Evolutionary conservation across 2,113 vertebrate species (phyloP).

Genomic region (Aplodontia rufa): DNA sequence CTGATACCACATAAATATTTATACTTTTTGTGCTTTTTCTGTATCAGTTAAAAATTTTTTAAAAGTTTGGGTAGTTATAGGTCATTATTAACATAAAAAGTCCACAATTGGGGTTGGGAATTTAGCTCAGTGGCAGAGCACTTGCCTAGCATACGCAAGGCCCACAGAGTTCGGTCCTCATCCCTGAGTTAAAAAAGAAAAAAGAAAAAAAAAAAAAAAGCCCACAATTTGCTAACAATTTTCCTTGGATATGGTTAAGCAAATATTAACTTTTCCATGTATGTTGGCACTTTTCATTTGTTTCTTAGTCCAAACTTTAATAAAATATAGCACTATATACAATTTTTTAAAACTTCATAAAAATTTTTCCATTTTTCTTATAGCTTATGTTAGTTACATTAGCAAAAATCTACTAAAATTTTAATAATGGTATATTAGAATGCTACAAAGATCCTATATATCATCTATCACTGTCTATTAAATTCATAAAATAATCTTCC

Average conservation of each 20-base stretch:
- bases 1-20: neutral
- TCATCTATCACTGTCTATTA: neutral
- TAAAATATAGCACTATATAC: neutral
- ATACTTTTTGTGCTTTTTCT: neutral
- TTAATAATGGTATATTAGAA: neutral
- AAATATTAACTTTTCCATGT: constrained; percentile 1
- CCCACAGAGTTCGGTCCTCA: too few relatives aligned
- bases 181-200: too few relatives aligned
- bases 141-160: too few relatives aligned
- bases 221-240: neutral
- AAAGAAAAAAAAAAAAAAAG: too few relatives aligned
- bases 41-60: neutral
- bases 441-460: neutral
- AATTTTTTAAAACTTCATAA: neutral
- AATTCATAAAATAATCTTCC: neutral
- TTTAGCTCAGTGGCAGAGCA: too few relatives aligned
- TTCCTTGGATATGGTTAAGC: neutral
- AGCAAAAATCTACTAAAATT: constrained; percentile 3
- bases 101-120: too few relatives aligned
- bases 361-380: neutral
- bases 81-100: neutral
- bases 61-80: neutral
- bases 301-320: neutral
- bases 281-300: neutral
- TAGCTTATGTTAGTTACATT: neutral